A percentile compares a stretch with the other conserved stretches of the same genome.
Evolutionary conservation across 2,113 vertebrate species (phyloP).

Genomic region (Pseudorectes ferrugineus): DNA sequence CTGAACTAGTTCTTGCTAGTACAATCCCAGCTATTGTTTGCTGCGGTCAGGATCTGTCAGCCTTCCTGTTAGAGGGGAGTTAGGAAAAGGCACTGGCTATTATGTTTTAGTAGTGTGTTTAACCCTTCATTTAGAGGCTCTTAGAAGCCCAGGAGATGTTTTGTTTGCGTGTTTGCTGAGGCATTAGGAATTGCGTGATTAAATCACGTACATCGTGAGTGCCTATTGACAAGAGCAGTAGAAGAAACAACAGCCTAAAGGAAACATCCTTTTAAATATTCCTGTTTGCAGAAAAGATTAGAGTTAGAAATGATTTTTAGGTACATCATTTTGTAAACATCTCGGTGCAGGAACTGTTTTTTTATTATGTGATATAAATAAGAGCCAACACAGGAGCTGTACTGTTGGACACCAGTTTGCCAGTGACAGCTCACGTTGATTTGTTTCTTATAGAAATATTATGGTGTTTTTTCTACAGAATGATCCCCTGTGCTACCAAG

Average conservation of each 20-base stretch:
- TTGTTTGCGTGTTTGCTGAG: background rate
- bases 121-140: conserved; percentile 59
- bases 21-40: conserved; percentile 80
- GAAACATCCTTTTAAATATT: background rate
- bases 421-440: background rate
- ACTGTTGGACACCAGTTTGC: background rate
- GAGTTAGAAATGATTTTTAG: conserved; percentile 23
- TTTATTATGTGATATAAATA: background rate
- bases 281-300: conserved; percentile 35
- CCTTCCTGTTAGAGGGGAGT: conserved; percentile 69
- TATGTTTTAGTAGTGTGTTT: conserved; percentile 56
- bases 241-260: background rate
- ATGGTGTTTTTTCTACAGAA: background rate
- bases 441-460: background rate
- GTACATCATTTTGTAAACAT: background rate
- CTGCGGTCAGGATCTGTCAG: conserved; percentile 64
- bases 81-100: conserved; percentile 65
- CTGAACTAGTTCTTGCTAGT: conserved; percentile 72
- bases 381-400: background rate
- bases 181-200: background rate
- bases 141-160: background rate
- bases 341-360: background rate
- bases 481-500: background rate
- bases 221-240: background rate
- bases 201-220: background rate